Conservation (phyloP, 2,797 vertebrate genomes). For the Euphonia xanthogaster region DNA sequence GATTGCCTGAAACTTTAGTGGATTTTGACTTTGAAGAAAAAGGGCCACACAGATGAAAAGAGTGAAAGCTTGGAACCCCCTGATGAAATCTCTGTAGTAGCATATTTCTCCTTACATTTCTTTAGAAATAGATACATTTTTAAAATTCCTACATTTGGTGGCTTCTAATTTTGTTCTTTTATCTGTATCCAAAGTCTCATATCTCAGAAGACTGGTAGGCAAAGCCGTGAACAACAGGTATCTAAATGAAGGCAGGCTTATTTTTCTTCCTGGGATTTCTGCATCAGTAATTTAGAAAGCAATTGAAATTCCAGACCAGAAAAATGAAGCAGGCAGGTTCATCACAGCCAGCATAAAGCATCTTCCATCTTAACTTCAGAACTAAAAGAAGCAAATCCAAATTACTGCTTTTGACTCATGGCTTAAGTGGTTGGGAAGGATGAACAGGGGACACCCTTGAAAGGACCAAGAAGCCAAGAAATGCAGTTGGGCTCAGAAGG, state of each 20-base stretch:
- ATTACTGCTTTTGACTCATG: background rate
- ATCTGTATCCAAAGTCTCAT: background rate
- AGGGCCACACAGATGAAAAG: background rate
- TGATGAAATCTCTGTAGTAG: background rate
- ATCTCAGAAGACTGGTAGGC: background rate
- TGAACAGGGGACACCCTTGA: background rate
- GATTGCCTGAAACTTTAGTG: background rate
- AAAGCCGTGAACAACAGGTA: background rate
- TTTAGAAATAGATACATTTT: background rate
- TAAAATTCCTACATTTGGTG: background rate
- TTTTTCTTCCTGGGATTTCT: background rate
- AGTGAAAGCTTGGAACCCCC: background rate
- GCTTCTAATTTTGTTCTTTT: background rate
- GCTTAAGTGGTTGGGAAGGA: background rate
- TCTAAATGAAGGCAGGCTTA: rapidly evolving
- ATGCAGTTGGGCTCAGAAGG: background rate
- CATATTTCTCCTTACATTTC: background rate
- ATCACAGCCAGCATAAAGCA: background rate
- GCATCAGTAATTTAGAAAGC: background rate
- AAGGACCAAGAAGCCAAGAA: background rate
- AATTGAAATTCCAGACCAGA: background rate
- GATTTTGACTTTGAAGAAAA: constrained; percentile 1
- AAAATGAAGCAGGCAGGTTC: background rate
- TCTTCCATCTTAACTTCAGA: background rate
- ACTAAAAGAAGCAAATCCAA: background rate